These are phyloP conservation scores for Scaptomyza polygonia DNA, from an alignment of 2,888 invertebrate genomes.

Conservation along the genomic window DNA sequence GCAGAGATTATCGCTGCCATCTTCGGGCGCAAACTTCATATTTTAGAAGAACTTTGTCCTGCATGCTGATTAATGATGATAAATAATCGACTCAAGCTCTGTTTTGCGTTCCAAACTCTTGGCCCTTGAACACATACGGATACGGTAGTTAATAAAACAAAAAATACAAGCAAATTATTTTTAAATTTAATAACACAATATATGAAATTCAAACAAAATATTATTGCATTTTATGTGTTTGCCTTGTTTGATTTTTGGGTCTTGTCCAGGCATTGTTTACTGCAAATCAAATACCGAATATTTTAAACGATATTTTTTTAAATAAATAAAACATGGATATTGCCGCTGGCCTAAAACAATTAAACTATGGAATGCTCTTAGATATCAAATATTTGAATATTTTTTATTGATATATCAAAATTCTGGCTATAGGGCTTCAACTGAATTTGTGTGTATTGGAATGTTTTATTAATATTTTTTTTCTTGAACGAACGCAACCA, in stretches of 20 bases:
- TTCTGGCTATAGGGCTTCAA: background rate
- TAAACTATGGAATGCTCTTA: constrained; percentile 5
- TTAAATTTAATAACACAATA: background rate
- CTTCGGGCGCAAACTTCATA: constrained; percentile 31
- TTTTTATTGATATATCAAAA: background rate
- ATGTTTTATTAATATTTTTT: background rate
- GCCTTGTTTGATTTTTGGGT: background rate
- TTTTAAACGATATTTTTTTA: background rate
- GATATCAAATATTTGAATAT: background rate
- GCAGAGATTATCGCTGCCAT: constrained; percentile 56
- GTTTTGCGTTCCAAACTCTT: background rate
- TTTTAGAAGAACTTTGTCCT: constrained; percentile 22
- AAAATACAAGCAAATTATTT: too few relatives aligned
- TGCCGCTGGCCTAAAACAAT: constrained; percentile 10
- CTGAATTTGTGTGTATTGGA: background rate
- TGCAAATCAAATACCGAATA: constrained; percentile 10
- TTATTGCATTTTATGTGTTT: background rate
- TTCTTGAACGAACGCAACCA: background rate
- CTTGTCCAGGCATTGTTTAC: constrained; percentile 2
- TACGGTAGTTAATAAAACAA: background rate
- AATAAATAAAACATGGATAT: background rate
- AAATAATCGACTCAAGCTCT: constrained; percentile 15
- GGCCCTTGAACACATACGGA: background rate
- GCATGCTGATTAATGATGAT: constrained; percentile 25
- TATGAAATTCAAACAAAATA: background rate